Base-by-base conservation (phyloP, 2,888 invertebrate genomes). In the Tachystola acroxantha region DNA sequence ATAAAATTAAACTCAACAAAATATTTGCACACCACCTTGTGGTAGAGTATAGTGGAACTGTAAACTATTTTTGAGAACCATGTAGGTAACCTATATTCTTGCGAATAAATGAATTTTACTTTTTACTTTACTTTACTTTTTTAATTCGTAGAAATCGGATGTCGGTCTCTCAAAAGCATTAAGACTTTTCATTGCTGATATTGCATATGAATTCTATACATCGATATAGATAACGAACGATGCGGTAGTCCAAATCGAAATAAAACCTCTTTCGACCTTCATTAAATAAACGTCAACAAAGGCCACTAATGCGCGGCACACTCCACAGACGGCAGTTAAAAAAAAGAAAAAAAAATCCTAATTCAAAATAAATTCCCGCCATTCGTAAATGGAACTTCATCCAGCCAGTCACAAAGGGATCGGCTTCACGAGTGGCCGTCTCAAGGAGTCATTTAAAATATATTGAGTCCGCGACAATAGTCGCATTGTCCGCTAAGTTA, bases 321-420 rank as follows among this genome's bases (percentile, higher is more conserved):
- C 80, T 74, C 76, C 64, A 57, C 71, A 65, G 68, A 70, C 76
- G 75, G 78, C 79, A 67, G 74, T 71, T 74, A 78, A 80, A 79
- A 79, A 81, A 76, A 74, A 79, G 80, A 76, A 74, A 82, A 82
- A 81, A 78, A 69, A 80, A 79, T 75, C 80, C 75, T 75, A 77
- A 76, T 81, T 80, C 76, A 66, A 69, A 64, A 63, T 60, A 36
- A 42, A 39, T 74, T 67, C 59, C 60, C 57, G 54, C 50, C 60
- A 50, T 70, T 64, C 66, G 64, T 60, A 72, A 76, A 78, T 71
- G 73, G 72, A 62, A 63, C 68, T 57, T 61, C 64, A 62, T 55
- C 66, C n/a, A n/a, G 66, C 58, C 77, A 71, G 69, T 78, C 77
- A 82, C 82, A 82, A 84, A 72, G 56, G 74, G 50, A 60, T 46